Evolutionary conservation across 2,113 vertebrate genomes (phyloP).

Genomic region (Rhinopithecus roxellana): DNA sequence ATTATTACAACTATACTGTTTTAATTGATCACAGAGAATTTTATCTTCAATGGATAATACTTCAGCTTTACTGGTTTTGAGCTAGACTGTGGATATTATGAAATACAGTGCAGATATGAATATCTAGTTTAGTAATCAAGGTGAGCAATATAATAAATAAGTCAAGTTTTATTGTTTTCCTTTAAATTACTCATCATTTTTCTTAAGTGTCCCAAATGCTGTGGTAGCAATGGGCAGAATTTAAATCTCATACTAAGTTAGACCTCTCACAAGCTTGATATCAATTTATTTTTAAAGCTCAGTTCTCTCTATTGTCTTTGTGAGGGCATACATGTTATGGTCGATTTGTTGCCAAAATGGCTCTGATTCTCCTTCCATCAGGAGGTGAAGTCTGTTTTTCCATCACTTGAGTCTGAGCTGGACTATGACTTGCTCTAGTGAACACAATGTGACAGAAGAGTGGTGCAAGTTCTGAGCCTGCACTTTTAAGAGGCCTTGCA

Average conservation of each 20-base stretch:
- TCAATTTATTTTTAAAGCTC: background rate
- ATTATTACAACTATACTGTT: background rate
- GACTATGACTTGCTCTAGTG: background rate
- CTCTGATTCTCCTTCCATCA: background rate
- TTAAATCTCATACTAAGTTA: conserved; percentile 3
- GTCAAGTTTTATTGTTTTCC: background rate
- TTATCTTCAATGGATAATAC: background rate
- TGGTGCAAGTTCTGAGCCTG: background rate
- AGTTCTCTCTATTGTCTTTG: background rate
- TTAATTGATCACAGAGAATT: background rate
- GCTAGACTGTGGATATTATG: background rate
- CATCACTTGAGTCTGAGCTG: background rate
- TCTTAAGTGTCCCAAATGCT: background rate
- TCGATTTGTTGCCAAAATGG: background rate
- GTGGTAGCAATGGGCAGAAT: background rate
- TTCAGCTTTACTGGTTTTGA: background rate
- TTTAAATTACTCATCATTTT: background rate
- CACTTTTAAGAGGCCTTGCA: background rate
- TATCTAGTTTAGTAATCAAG: background rate
- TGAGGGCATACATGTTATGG: background rate
- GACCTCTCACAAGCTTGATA: background rate
- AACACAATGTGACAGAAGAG: background rate
- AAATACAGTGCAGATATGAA: background rate
- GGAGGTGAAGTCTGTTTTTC: background rate
- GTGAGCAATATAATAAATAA: background rate